phyloP scores from a whole-genome alignment of 2,113 vertebrate genomes.

The Haplochromis burtoni region DNA sequence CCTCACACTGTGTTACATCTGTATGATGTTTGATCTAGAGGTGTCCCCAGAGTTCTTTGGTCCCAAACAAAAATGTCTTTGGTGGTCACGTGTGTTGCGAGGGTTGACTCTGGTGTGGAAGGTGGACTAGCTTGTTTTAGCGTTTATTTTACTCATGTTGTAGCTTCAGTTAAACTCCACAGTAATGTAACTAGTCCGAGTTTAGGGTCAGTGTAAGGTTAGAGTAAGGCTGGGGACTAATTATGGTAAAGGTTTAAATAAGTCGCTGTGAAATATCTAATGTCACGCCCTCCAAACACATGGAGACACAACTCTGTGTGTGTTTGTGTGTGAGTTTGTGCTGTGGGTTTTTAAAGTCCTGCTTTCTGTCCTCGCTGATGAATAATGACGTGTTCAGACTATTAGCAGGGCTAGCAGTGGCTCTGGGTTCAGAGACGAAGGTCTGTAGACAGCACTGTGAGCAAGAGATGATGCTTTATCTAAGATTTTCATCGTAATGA shows the following conservation, averaged over 20 bases:
- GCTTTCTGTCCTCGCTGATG: neutral
- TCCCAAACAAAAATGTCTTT: neutral
- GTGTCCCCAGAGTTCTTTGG: neutral
- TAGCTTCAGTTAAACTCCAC: neutral
- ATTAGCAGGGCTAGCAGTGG: neutral
- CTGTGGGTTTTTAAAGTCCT: neutral
- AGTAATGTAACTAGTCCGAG: neutral
- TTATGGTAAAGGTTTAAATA: neutral
- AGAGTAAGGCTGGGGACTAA: neutral
- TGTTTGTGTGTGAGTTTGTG: neutral
- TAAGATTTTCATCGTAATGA: neutral
- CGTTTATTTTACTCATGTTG: neutral
- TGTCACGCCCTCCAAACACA: neutral
- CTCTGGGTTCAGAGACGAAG: neutral
- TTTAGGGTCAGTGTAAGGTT: neutral
- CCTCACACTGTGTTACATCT: neutral
- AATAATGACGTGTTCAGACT: neutral
- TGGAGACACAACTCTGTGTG: neutral
- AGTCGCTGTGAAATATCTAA: neutral
- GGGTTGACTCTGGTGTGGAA: neutral
- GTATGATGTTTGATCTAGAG: neutral
- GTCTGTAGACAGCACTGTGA: neutral
- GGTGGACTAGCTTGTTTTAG: neutral
- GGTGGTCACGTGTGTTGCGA: neutral
- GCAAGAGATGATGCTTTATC: neutral